These are phyloP conservation scores for Anisognathus igniventris DNA, from an alignment of 2,797 vertebrate species.

Conservation along the genomic window DNA sequence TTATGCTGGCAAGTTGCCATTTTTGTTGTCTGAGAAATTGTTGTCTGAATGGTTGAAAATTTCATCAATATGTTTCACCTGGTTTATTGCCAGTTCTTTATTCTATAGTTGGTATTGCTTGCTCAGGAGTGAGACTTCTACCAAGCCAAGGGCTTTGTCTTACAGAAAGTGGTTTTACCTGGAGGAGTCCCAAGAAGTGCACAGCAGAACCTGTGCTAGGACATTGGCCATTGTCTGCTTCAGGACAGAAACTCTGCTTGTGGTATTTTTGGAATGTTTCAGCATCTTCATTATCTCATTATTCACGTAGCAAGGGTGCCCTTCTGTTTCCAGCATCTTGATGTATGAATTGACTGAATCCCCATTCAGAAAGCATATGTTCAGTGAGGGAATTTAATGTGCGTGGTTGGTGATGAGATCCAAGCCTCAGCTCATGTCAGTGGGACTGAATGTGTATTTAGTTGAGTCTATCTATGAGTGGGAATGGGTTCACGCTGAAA, in stretches of 20 bases:
- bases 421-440: neutral
- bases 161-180: neutral
- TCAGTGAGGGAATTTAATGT: neutral
- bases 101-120: neutral
- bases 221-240: fast-evolving
- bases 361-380: neutral
- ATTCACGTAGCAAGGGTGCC: fast-evolving
- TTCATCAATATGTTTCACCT: neutral
- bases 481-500: neutral
- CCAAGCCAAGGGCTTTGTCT: neutral
- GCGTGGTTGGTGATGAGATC: neutral
- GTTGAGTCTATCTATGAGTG: neutral
- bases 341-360: neutral
- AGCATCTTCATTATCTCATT: neutral
- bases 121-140: neutral
- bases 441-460: neutral
- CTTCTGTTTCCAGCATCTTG: neutral
- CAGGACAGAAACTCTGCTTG: neutral
- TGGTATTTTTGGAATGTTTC: neutral
- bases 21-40: neutral
- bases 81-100: neutral
- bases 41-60: neutral
- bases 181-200: neutral
- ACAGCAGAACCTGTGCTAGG: neutral
- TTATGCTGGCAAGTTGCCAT: neutral